These are phyloP conservation scores for Scaeva pyrastri DNA, from an alignment of 2,888 invertebrate species.

Conservation along the genomic window DNA sequence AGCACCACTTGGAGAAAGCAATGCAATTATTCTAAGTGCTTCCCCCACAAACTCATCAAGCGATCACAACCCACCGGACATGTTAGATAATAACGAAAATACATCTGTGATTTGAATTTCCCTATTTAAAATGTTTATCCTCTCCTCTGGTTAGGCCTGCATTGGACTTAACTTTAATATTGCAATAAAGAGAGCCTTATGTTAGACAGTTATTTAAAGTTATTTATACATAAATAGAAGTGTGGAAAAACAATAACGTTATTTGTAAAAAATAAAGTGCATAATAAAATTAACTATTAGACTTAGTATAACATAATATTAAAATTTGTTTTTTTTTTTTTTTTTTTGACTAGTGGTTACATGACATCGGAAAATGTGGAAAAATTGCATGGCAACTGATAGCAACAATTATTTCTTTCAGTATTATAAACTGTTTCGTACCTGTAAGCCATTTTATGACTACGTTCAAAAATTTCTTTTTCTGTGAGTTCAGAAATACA, in stretches of 20 bases:
- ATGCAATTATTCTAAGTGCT: conserved; percentile 77
- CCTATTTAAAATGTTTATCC: conserved; percentile 39
- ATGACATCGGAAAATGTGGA: too few relatives aligned
- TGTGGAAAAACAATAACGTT: conserved; percentile 26
- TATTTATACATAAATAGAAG: conserved; percentile 39
- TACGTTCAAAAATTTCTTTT: too few relatives aligned
- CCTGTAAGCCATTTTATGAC: too few relatives aligned
- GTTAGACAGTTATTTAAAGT: conserved; percentile 65
- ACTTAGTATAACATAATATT: conserved; percentile 13
- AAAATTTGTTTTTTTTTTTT: neutral
- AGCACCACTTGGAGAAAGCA: conserved; percentile 81
- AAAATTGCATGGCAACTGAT: too few relatives aligned
- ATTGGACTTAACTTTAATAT: conserved; percentile 35
- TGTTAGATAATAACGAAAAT: conserved; percentile 78
- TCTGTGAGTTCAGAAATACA: too few relatives aligned
- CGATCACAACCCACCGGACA: conserved; percentile 65
- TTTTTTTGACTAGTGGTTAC: too few relatives aligned
- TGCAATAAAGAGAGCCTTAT: conserved; percentile 61
- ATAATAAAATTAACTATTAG: conserved; percentile 44
- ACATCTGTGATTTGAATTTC: conserved; percentile 82
- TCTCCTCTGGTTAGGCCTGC: conserved; percentile 20
- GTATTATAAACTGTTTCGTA: too few relatives aligned
- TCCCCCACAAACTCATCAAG: conserved; percentile 50
- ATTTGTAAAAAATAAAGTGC: conserved; percentile 52
- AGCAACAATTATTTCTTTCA: too few relatives aligned